phyloP scores from a whole-genome alignment of 2,888 invertebrate species.

The Drosophila merina region DNA sequence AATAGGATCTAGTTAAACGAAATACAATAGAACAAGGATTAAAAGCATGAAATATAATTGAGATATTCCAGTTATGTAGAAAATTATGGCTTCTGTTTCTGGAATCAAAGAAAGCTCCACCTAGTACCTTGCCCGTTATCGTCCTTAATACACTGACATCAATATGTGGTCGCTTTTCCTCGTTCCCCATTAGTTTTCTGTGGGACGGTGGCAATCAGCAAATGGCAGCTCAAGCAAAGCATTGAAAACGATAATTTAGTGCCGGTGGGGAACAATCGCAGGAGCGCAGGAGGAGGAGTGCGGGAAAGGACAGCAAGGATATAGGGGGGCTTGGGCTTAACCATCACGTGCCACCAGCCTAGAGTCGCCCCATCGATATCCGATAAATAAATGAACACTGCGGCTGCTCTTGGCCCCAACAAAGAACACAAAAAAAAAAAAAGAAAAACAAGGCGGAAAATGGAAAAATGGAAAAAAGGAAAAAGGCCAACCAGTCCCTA shows the following conservation, averaged over 20 bases:
- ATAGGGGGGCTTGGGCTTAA: not conserved
- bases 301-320: not conserved
- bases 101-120: not conserved
- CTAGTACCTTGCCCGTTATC: not conserved
- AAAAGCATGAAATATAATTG: not conserved
- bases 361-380: conserved; percentile 30
- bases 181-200: conserved; percentile 3
- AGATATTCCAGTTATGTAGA: too few species aligned
- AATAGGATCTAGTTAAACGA: too few species aligned
- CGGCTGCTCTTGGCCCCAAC: conserved; percentile 19
- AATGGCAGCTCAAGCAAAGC: conserved; percentile 54
- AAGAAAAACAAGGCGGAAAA: not conserved
- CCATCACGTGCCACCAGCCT: conserved; percentile 25
- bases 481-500: conserved; percentile 15
- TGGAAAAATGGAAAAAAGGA: not conserved
- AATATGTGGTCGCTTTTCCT: conserved; percentile 1
- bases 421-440: conserved; percentile 3
- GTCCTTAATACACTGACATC: conserved; percentile 6
- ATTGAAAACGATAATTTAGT: conserved; percentile 44
- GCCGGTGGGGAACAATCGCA: conserved; percentile 15
- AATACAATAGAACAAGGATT: too few species aligned
- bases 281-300: not conserved
- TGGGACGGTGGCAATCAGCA: conserved; percentile 64
- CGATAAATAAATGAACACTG: conserved; percentile 42
- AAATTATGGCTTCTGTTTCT: not conserved